These are phyloP conservation scores for Chelonoidis abingdonii DNA, from an alignment of 2,113 vertebrate species.

Conservation along the genomic window DNA sequence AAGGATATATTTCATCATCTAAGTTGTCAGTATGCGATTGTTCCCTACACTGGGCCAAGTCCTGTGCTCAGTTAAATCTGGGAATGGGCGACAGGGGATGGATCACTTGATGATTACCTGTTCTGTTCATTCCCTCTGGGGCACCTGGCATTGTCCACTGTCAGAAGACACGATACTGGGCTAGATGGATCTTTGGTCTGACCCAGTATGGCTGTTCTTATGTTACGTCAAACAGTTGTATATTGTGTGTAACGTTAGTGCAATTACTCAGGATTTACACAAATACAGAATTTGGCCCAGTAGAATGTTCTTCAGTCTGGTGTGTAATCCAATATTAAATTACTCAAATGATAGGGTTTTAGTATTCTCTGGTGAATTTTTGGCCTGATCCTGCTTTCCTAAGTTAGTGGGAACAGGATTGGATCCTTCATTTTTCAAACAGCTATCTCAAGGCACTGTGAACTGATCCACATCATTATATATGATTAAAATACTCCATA, in stretches of 20 bases:
- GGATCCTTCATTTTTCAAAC: not conserved
- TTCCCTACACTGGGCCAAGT: constrained; percentile 20
- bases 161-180: too few species aligned
- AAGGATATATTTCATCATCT: not conserved
- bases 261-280: constrained; percentile 16
- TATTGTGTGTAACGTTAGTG: constrained; percentile 20
- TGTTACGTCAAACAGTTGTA: not conserved
- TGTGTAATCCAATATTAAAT: not conserved
- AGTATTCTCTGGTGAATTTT: not conserved
- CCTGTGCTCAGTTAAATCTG: constrained; percentile 1
- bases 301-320: not conserved
- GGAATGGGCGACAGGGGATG: too few species aligned
- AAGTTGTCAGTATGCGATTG: constrained; percentile 1
- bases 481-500: not conserved
- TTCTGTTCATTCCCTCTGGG: too few species aligned
- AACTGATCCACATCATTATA: not conserved
- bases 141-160: too few species aligned
- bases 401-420: not conserved
- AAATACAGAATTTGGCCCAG: constrained; percentile 33
- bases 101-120: too few species aligned
- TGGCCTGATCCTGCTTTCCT: not conserved
- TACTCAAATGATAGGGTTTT: not conserved
- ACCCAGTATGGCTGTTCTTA: too few species aligned
- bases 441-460: rapidly evolving
- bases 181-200: too few species aligned